These are phyloP conservation scores for Sesia apiformis DNA, from an alignment of 2,888 invertebrate species.

Conservation along the genomic window DNA sequence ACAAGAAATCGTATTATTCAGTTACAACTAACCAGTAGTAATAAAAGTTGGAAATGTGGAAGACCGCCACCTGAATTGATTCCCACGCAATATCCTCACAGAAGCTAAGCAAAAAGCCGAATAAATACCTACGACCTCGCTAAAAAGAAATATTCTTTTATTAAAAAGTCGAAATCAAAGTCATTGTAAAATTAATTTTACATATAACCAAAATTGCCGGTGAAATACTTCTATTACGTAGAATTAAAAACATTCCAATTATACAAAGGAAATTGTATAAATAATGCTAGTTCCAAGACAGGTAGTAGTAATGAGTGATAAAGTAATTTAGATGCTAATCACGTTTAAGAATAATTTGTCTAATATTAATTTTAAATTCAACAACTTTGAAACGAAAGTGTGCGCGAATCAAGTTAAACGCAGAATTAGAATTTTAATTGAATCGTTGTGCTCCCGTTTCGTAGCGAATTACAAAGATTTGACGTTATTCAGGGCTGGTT, in stretches of 20 bases:
- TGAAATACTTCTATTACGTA: conserved; percentile 15
- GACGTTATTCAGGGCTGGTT: conserved; percentile 27
- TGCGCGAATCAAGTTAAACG: conserved; percentile 1
- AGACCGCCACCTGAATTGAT: conserved; percentile 58
- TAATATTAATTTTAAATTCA: too few species aligned
- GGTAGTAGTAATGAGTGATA: too few species aligned
- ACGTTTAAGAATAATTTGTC: too few species aligned
- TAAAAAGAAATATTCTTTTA: conserved; percentile 60
- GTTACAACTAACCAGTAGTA: conserved; percentile 9
- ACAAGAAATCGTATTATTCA: too few species aligned
- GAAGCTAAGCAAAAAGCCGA: conserved; percentile 59
- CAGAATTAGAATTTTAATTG: conserved; percentile 24
- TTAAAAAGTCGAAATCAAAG: conserved; percentile 18
- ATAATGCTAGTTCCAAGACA: too few species aligned
- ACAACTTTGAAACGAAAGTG: too few species aligned
- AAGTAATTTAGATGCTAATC: too few species aligned
- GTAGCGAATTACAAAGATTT: conserved; percentile 38
- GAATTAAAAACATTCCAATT: too few species aligned
- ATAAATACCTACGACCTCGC: conserved; percentile 38
- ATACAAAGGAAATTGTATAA: too few species aligned
- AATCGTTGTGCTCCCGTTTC: conserved; percentile 29
- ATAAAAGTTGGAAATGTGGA: conserved; percentile 6
- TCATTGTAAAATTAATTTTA: background rate
- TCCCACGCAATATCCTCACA: conserved; percentile 65
- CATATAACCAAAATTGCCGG: too few species aligned